phyloP scores from a whole-genome alignment of 2,113 vertebrate genomes.

The Perca flavescens region DNA sequence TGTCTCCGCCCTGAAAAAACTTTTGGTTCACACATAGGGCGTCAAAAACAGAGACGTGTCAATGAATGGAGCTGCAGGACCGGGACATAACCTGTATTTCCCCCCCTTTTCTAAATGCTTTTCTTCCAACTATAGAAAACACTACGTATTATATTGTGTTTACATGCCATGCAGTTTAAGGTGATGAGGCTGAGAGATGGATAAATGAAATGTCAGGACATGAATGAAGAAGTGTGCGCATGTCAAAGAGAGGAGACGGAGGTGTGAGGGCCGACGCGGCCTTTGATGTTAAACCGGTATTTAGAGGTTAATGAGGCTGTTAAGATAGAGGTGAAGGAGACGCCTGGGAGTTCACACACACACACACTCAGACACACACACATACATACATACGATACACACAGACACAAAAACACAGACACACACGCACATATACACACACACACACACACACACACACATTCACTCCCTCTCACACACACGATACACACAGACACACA shows the following conservation, averaged over 20 bases:
- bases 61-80: constrained; percentile 52
- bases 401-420: not conserved
- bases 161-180: not conserved
- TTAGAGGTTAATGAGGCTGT: constrained; percentile 84
- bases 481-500: no score
- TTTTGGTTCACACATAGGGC: constrained; percentile 75
- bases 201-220: not conserved
- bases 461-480: not conserved
- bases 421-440: not conserved
- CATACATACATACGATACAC: not conserved
- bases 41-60: constrained; percentile 62
- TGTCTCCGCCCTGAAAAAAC: constrained; percentile 30
- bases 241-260: constrained; percentile 44
- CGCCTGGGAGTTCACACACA: constrained; percentile 45
- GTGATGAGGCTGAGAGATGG: fast-evolving
- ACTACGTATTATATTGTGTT: fast-evolving
- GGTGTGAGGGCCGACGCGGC: constrained; percentile 57
- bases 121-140: not conserved
- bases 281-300: constrained; percentile 83
- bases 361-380: constrained; percentile 28
- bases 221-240: constrained; percentile 8
- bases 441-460: not conserved
- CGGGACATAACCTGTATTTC: not conserved
- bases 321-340: constrained; percentile 74
- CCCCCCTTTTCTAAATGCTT: not conserved